Conservation (phyloP, 2,888 invertebrate genomes). For the Andricus curvator region DNA sequence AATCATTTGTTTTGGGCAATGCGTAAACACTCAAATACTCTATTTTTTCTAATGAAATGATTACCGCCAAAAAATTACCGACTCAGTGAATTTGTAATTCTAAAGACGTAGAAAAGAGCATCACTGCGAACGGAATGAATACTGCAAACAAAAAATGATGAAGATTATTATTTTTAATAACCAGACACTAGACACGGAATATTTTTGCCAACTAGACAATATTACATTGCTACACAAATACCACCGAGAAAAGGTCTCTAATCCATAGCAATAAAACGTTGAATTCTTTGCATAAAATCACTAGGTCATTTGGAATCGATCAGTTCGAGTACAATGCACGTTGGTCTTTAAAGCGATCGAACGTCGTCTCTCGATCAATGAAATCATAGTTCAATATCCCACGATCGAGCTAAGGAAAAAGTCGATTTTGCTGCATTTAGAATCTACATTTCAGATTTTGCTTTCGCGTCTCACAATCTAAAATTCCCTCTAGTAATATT, state of each 20-base stretch:
- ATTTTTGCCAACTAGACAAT: too few relatives aligned
- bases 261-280: background rate
- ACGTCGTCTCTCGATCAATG: conserved; percentile 26
- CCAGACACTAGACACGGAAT: too few relatives aligned
- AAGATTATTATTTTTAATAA: too few relatives aligned
- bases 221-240: background rate
- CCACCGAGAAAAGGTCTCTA: background rate
- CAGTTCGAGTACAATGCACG: conserved; percentile 36
- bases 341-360: conserved; percentile 29
- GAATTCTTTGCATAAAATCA: background rate
- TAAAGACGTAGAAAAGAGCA: too few relatives aligned
- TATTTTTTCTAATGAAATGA: too few relatives aligned
- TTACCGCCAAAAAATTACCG: too few relatives aligned
- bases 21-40: too few relatives aligned
- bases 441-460: background rate
- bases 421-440: conserved; percentile 45
- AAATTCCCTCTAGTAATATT: background rate
- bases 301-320: background rate
- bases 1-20: too few relatives aligned
- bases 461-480: conserved; percentile 51
- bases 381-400: conserved; percentile 55
- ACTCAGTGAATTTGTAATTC: too few relatives aligned
- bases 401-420: conserved; percentile 48
- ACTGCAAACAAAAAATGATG: too few relatives aligned
- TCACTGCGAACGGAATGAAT: too few relatives aligned